phyloP scores from a whole-genome alignment of 2,113 vertebrate genomes.

The Loxodonta africana region DNA sequence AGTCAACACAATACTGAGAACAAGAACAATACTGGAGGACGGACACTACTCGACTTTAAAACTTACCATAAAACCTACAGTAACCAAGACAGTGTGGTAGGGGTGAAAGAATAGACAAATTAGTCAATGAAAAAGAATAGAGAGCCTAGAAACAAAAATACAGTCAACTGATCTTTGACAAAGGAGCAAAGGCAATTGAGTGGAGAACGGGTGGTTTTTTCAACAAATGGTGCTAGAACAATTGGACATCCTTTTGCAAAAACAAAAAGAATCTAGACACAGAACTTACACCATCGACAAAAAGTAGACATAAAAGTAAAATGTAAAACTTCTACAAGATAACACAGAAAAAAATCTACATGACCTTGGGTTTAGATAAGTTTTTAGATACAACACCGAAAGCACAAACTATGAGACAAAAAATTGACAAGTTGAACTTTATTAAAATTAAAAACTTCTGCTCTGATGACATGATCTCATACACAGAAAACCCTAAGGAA shows the following conservation, averaged over 20 bases:
- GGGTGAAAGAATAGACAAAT: not conserved
- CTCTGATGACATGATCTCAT: too few relatives aligned
- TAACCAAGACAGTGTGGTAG: not conserved
- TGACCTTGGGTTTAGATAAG: too few relatives aligned
- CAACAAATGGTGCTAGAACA: not conserved
- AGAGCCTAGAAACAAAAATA: too few relatives aligned
- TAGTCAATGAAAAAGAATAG: not conserved
- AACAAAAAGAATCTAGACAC: not conserved
- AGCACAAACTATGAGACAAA: not conserved
- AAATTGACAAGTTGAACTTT: not conserved
- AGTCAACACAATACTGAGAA: not conserved
- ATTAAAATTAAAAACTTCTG: constrained; percentile 1
- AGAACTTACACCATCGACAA: not conserved
- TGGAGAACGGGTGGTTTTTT: not conserved
- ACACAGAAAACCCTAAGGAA: too few relatives aligned
- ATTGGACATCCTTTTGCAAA: not conserved
- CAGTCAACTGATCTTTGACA: not conserved
- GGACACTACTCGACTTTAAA: not conserved
- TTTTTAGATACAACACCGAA: too few relatives aligned
- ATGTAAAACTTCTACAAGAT: too few relatives aligned
- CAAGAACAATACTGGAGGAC: not conserved
- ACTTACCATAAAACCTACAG: not conserved
- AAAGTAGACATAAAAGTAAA: not conserved
- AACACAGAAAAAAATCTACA: too few relatives aligned
- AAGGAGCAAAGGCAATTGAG: not conserved